A percentile compares a stretch with the other conserved stretches of the same genome.
phyloP scores from a whole-genome alignment of 2,113 vertebrate species.

The Caloenas nicobarica region DNA sequence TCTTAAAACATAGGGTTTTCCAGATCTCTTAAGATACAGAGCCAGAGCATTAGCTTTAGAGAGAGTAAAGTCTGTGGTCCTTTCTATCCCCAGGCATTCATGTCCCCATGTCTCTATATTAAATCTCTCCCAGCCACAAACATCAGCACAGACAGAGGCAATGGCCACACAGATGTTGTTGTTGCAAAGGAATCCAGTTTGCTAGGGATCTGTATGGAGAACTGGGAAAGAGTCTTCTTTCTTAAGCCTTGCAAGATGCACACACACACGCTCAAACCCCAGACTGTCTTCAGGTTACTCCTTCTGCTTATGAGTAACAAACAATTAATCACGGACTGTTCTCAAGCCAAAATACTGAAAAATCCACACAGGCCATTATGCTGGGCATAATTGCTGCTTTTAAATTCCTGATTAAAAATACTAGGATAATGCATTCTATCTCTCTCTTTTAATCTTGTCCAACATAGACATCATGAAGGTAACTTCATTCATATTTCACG shows the following conservation, averaged over 20 bases:
- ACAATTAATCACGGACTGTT: background rate
- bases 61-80: background rate
- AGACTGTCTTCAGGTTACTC: background rate
- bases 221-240: background rate
- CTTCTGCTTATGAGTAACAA: background rate
- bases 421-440: background rate
- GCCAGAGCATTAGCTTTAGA: background rate
- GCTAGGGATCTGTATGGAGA: accelerated
- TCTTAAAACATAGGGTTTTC: background rate
- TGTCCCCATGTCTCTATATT: background rate
- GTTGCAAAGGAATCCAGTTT: background rate
- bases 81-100: background rate
- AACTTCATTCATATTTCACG: background rate
- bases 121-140: background rate
- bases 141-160: background rate
- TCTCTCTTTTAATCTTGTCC: background rate
- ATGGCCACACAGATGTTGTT: background rate
- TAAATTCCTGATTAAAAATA: background rate
- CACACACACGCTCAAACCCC: background rate
- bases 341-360: background rate
- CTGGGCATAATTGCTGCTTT: background rate
- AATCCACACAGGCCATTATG: background rate
- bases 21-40: background rate
- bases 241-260: background rate
- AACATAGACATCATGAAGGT: background rate